Conservation (phyloP, 2,888 invertebrate genomes). For the Seladonia tumulorum region DNA sequence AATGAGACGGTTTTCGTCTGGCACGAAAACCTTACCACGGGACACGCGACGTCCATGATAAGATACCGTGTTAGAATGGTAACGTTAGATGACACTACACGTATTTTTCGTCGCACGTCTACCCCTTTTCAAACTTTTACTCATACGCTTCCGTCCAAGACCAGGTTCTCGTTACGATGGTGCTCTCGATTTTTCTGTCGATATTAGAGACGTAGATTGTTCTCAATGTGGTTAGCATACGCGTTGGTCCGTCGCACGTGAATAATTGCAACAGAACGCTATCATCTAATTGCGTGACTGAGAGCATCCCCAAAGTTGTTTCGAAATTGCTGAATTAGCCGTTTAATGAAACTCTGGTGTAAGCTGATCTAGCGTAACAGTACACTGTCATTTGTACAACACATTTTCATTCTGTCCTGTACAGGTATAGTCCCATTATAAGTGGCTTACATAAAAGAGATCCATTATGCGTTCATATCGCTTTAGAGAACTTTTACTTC, state of each 20-base stretch:
- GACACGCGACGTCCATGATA: constrained; percentile 20
- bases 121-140: background rate
- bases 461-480: no score
- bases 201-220: constrained; percentile 20
- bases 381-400: background rate
- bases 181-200: constrained; percentile 14
- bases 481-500: background rate
- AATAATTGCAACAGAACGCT: background rate
- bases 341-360: background rate
- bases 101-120: constrained; percentile 41
- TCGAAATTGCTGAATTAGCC: background rate
- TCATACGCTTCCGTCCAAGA: constrained; percentile 28
- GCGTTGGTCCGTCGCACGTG: background rate
- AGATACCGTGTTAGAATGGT: constrained; percentile 22
- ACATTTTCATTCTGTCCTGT: background rate
- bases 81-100: constrained; percentile 37
- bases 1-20: constrained; percentile 49
- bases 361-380: background rate
- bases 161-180: constrained; percentile 23
- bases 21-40: background rate
- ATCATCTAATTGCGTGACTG: background rate
- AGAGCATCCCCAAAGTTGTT: background rate
- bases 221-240: constrained; percentile 18
- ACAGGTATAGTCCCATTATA: background rate
- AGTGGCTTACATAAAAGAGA: background rate